Base-by-base conservation (phyloP, 2,113 vertebrate species). In the Cebidichthys violaceus region DNA sequence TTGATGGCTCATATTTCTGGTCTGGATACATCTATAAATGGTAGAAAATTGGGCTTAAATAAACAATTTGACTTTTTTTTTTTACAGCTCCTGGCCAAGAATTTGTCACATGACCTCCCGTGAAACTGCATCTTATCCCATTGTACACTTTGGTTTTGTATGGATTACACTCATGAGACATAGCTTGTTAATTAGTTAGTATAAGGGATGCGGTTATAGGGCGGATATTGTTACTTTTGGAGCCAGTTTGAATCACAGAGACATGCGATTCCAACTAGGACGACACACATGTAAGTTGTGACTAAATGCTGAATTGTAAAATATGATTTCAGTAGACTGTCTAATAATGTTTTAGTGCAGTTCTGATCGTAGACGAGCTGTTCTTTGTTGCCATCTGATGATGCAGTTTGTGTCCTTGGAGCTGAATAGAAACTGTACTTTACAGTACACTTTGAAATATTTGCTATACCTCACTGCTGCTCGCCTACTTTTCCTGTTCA, bases 351-450 rank as follows among this genome's bases (percentile, higher is more conserved):
- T 33, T 72, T 14, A 35, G 17, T 59, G 22, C 13, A 24, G 14
- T 59, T 13, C 8, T 57, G 27, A 62, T 29, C 6, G 27, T 2
- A 20, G 57, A 22, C 37, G 59, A 57, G 50, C 27, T 59, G 6
- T 50, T 47, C 4, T 18, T 82, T 0, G 18, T 59, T 70, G 47
- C 50, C 68, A 31, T 77, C 54, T 27, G 41, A 45, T 70, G 24
- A 65, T 70, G 81, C 61, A 54, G 31, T 45, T 55, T 65, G 47
- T 59, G 54, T 73, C 47, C 73, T 71, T 79, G 67, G 47, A 62
- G 66, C 50, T 80, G 61, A 84, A 86, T 41, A 71, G 47, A 27
- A 60, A 65, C 76, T 45, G 47, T 17, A 80, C 59, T 81, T 39
- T 37, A 35, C 35, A 55, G 13, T 24, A 70, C 75, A 68, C 37